Conservation (phyloP, 2,888 invertebrate genomes). For the Calameuta filiformis region DNA sequence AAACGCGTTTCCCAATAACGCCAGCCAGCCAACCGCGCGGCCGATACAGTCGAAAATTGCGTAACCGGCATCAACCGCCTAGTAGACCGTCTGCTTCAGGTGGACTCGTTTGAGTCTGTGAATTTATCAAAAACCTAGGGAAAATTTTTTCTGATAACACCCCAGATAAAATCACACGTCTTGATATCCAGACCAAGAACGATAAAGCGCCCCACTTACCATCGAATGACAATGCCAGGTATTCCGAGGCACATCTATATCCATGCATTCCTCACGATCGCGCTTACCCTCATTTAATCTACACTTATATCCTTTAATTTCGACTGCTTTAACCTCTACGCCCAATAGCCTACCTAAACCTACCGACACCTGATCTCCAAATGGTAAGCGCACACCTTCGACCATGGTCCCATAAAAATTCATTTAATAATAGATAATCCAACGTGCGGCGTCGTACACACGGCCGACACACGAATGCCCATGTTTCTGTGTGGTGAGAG, state of each 20-base stretch:
- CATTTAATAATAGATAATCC: conserved; percentile 39
- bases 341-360: not conserved
- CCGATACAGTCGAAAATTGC: conserved; percentile 31
- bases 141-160: not conserved
- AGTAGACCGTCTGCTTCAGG: not conserved
- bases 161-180: not conserved
- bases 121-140: not conserved
- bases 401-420: conserved; percentile 27
- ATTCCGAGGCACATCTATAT: not conserved
- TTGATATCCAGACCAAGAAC: not conserved
- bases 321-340: not conserved
- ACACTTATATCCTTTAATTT: not conserved
- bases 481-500: conserved; percentile 5
- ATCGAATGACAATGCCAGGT: not conserved
- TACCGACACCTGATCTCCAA: conserved; percentile 37
- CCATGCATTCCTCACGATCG: not conserved
- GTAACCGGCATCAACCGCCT: conserved; percentile 18
- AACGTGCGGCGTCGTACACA: conserved; percentile 20
- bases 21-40: conserved; percentile 9
- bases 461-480: not conserved
- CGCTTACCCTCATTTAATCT: not conserved
- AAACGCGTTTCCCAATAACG: conserved; percentile 38
- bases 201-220: not conserved
- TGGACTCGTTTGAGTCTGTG: not conserved
- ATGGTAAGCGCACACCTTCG: conserved; percentile 32